Conservation (phyloP, 2,888 invertebrate species). For the Drosophila neotestacea region DNA sequence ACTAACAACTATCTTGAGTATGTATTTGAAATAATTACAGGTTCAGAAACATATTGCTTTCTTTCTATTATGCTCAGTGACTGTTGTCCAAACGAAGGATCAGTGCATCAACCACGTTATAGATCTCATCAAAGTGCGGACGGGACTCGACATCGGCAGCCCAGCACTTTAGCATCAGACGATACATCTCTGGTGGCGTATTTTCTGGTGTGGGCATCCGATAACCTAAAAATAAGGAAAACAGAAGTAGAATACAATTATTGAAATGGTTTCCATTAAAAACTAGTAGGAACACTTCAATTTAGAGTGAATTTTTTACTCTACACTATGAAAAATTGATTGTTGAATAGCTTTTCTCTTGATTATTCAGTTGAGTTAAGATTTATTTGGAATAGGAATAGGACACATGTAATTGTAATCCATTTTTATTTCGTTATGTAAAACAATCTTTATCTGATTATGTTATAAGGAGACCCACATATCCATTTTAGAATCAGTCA, state of each 20-base stretch:
- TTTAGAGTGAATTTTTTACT: not conserved
- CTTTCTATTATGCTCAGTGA: conserved; percentile 55
- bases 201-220: conserved; percentile 96
- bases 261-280: not conserved
- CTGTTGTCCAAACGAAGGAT: conserved; percentile 83
- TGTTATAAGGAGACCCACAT: no score
- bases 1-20: conserved; percentile 60
- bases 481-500: no score
- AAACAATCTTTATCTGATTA: no score
- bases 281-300: not conserved
- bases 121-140: conserved; percentile 96
- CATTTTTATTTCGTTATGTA: no score
- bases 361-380: no score
- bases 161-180: conserved; percentile 97
- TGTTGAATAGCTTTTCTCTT: no score
- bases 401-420: no score
- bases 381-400: no score
- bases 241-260: not conserved
- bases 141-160: conserved; percentile 96
- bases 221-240: conserved; percentile 88
- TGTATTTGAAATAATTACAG: conserved; percentile 35
- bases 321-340: no score
- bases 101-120: conserved; percentile 90
- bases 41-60: conserved; percentile 13
- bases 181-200: conserved; percentile 95